Conservation (phyloP, 2,888 invertebrate genomes). For the Drosophila acutilabella region DNA sequence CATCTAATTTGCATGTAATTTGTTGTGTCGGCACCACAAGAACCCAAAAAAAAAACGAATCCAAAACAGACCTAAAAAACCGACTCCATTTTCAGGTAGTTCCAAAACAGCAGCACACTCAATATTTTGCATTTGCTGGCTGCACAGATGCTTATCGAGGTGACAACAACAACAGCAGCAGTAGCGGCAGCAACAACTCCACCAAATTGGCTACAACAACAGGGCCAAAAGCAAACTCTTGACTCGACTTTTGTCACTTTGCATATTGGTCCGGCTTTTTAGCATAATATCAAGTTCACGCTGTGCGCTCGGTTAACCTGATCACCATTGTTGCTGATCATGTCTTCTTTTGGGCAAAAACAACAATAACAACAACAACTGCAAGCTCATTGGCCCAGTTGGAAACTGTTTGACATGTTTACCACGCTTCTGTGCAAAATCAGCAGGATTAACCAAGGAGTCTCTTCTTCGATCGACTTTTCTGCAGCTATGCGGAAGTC, state of each 20-base stretch:
- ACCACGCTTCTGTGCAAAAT: conserved; percentile 47
- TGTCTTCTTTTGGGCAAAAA: conserved; percentile 66
- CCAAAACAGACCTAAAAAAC: not conserved
- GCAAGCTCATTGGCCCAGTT: conserved; percentile 67
- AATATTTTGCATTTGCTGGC: conserved; percentile 58
- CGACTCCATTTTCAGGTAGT: conserved; percentile 35
- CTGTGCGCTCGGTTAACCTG: conserved; percentile 59
- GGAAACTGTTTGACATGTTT: conserved; percentile 63
- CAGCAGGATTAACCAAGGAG: conserved; percentile 31
- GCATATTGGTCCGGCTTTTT: conserved; percentile 61
- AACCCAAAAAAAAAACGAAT: not conserved
- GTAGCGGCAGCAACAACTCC: conserved; percentile 33
- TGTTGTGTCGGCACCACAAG: conserved; percentile 59
- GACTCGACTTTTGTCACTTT: conserved; percentile 57
- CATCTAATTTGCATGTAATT: conserved; percentile 76
- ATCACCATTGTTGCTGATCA: conserved; percentile 52
- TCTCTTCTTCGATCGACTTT: conserved; percentile 34
- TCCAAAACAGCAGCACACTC: conserved; percentile 53
- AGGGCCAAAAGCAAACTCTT: conserved; percentile 25
- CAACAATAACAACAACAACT: conserved; percentile 15
- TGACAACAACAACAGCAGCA: conserved; percentile 56
- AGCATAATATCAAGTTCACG: conserved; percentile 75
- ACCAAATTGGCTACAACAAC: conserved; percentile 65
- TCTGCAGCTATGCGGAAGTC: conserved; percentile 67
- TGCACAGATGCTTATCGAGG: conserved; percentile 69